phyloP scores from a whole-genome alignment of 2,797 vertebrate genomes.

The Falco novaeseelandiae region DNA sequence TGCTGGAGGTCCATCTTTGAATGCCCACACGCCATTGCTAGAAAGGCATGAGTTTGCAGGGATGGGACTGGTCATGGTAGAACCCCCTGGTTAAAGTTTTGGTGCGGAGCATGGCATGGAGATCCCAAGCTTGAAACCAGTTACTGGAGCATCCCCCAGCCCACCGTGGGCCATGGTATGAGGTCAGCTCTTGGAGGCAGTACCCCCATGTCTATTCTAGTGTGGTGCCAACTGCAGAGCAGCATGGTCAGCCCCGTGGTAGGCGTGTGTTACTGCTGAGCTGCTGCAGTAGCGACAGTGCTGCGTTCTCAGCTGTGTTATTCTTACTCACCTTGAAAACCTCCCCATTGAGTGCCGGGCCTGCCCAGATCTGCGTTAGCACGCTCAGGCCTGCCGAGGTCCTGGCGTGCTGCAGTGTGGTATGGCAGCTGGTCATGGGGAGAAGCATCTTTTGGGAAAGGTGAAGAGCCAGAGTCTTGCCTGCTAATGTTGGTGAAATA shows the following conservation, averaged over 20 bases:
- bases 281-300: neutral
- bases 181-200: neutral
- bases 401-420: fast-evolving
- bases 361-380: neutral
- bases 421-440: neutral
- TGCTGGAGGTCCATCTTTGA: neutral
- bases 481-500: neutral
- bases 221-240: neutral
- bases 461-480: neutral
- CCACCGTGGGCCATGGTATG: neutral
- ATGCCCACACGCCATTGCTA: neutral
- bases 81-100: neutral
- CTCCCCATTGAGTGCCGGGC: neutral
- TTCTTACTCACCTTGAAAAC: slow-evolving; percentile 14
- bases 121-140: neutral
- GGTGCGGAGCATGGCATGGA: neutral
- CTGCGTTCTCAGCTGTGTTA: neutral
- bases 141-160: neutral
- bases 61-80: neutral
- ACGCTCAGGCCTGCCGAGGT: neutral
- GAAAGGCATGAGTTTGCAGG: neutral
- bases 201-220: neutral
- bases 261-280: neutral
- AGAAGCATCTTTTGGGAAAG: slow-evolving; percentile 35
- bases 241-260: fast-evolving